Base-by-base conservation (phyloP, 1,140 invertebrate genomes). In the Mycetomoellerius zeteki region DNA sequence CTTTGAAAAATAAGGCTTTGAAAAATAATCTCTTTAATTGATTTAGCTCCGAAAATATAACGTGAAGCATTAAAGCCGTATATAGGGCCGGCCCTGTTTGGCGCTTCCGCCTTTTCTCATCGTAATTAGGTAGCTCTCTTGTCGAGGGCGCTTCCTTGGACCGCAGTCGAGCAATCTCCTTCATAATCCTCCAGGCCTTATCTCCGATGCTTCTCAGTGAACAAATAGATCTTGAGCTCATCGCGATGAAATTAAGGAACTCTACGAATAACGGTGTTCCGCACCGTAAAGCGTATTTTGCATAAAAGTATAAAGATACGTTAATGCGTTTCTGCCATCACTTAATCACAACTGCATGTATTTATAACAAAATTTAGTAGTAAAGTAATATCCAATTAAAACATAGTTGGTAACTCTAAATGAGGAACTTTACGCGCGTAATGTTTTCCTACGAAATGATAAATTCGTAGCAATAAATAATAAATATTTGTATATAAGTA, bases 201-300 rank as follows among this genome's bases (percentile, higher is more conserved):
- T 88, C 90, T 84, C 75, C 64, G 64, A 88, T 72, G 86, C 71
- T 93, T 89, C 91, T 91, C 91, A 71, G 78, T 86, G 91, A 92
- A 92, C 91, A 92, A 93, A 93, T 93, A 92, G 88, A 91, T 91
- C 90, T 86, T 24, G 86, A 88, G 89, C 89, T 90, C 80, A 86
- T 90, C 86, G 87, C 84, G 90, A 92, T 92, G 88, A 93, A 94
- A 93, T 93, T 91, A 93, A 93, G 91, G 90, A 90, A 73, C 80
- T 60, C 69, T 84, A 33, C 67, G 52, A 62, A n/a, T 47, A 73
- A 84, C 7, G 24, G 24, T 24, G 56, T 84, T 50, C 69, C 12
- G 12, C 47, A 24, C 16, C 33, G 62, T 43, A 62, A 62, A 64
- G 4, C 62, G 47, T 24, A 54, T 1, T 84, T 75, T 60, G 80